These are phyloP conservation scores for Sylvietta virens DNA, from an alignment of 2,113 vertebrate genomes.

Conservation along the genomic window DNA sequence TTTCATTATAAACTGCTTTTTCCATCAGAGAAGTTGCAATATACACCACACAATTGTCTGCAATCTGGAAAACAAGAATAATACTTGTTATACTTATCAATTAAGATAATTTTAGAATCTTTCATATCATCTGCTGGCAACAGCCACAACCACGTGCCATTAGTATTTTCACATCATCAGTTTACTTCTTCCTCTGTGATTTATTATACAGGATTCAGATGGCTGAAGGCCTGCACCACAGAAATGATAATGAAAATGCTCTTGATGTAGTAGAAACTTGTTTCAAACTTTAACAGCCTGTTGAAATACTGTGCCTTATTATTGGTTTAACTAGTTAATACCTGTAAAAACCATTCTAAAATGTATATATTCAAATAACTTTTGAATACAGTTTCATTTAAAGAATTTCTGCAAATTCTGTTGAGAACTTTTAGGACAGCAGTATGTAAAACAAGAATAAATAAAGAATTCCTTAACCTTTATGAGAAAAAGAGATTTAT, in stretches of 20 bases:
- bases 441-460: not conserved
- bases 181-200: not conserved
- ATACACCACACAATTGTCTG: not conserved
- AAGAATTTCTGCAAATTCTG: not conserved
- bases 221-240: not conserved
- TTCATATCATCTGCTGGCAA: not conserved
- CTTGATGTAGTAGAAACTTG: not conserved
- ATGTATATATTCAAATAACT: not conserved
- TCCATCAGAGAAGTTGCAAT: not conserved
- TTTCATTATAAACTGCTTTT: not conserved
- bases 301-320: not conserved
- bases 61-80: not conserved
- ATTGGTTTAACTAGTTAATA: not conserved
- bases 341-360: not conserved
- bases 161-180: not conserved
- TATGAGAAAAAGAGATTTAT: not conserved
- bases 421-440: not conserved
- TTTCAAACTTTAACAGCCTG: not conserved
- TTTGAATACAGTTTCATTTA: not conserved
- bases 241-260: not conserved
- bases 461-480: not conserved
- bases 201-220: not conserved
- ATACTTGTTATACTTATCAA: not conserved
- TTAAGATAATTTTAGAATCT: not conserved
- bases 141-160: not conserved